Conservation (phyloP, 2,113 vertebrate species). For the Gallinago media region DNA sequence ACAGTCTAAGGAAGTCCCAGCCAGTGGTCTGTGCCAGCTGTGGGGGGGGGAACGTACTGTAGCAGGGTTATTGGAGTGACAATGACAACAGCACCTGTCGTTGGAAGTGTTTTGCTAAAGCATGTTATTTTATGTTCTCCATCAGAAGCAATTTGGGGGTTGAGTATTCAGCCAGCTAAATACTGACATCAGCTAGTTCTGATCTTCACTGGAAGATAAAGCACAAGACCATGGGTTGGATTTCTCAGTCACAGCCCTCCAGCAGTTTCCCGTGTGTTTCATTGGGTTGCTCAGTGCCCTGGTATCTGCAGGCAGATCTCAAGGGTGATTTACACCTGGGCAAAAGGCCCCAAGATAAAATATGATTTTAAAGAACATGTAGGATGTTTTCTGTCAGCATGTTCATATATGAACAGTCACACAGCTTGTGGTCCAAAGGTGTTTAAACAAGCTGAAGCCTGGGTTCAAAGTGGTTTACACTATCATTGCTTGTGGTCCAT, state of each 20-base stretch:
- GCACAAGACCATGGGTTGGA: not conserved
- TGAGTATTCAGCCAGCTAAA: not conserved
- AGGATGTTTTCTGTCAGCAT: not conserved
- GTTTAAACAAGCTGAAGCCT: not conserved
- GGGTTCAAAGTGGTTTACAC: not conserved
- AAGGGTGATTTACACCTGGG: not conserved
- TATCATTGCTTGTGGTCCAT: not conserved
- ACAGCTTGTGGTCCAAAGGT: not conserved
- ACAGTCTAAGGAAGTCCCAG: not conserved
- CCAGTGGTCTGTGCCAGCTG: not conserved
- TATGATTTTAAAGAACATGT: not conserved
- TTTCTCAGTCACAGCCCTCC: not conserved
- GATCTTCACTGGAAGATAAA: not conserved
- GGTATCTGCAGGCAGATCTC: slow-evolving; percentile 29
- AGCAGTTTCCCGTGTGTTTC: not conserved
- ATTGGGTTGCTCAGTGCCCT: not conserved
- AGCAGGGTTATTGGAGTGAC: not conserved
- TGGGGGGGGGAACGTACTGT: not conserved
- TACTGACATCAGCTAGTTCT: not conserved
- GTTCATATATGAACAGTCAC: not conserved
- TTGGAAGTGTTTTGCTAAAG: not conserved
- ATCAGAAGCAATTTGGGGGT: not conserved
- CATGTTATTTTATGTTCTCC: not conserved
- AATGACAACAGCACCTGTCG: not conserved
- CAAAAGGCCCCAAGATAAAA: not conserved